Evolutionary conservation across 2,113 vertebrate species (phyloP), one percentile per base, ranked within the genome.

Genomic region (Trichechus manatus): DNA sequence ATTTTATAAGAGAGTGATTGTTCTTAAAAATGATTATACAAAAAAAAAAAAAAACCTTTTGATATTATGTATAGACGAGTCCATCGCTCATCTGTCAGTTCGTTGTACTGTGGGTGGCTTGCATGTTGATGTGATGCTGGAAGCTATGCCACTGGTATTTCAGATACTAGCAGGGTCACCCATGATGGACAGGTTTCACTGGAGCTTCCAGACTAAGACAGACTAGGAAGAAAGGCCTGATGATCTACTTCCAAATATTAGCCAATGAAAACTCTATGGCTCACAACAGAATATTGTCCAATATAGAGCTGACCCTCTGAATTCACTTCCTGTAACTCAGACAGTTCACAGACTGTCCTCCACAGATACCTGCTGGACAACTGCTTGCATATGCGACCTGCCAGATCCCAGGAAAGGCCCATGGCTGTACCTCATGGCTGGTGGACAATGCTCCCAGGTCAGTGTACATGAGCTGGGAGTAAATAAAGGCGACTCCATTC

Each of bases 301-400:
- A 36, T 36, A 20, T 72, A 33, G 27, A 22, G n/a, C n/a, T 79
- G 84, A 59, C 61, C 19, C 39, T 87, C 22, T 61, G 56, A 66
- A 80, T 8, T 96, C 61, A 74, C 36, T 92, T 95, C 92, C 75
- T 95, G 1, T 77, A 42, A 93, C 74, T 83, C 74, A 91, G 4
- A 23, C 10, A 39, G 66, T 81, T 94, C 74, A 78, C 47, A 87
- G 88, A 53, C 53, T 92, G 79, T 92, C 50, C 87, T 23, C 0
- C 27, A 22, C 5, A 81, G 39, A 89, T 14, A 83, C 23, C 63
- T 14, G 2, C 17, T 47, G 44, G 59, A 17, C 61, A 78, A 22
- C 25, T 1, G 0, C 42, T 82, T 80, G 74, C 53, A 22, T 19
- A 7, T 6, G 29, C 59, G n/a, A 44, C 56, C 61, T 20, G 14